These are phyloP conservation scores for Megaleporinus macrocephalus DNA, from an alignment of 2,113 vertebrate species.

Conservation along the genomic window DNA sequence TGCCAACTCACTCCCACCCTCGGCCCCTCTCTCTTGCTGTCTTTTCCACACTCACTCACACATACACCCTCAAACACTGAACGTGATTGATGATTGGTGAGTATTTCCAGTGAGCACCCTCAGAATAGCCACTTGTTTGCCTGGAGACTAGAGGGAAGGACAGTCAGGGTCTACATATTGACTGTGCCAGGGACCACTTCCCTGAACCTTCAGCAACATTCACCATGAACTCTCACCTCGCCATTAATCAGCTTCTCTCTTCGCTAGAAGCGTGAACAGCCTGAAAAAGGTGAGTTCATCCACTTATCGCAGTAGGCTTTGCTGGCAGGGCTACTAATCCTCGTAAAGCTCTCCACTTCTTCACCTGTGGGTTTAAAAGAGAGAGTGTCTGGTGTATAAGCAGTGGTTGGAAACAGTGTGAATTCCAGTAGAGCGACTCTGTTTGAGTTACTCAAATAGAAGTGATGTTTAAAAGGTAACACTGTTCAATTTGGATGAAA, in stretches of 20 bases:
- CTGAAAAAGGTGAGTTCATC: slow-evolving; percentile 27
- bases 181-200: slow-evolving; percentile 46
- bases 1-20: background rate
- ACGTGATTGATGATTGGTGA: slow-evolving; percentile 61
- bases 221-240: background rate
- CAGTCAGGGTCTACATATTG: slow-evolving; percentile 23
- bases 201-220: slow-evolving; percentile 14
- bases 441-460: too few relatives aligned
- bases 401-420: background rate
- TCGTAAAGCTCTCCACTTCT: background rate
- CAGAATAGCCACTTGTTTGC: slow-evolving; percentile 73
- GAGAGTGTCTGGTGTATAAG: background rate
- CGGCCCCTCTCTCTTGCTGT: background rate
- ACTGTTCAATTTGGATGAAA: background rate
- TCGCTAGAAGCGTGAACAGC: background rate
- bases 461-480: too few relatives aligned
- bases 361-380: background rate
- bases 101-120: slow-evolving; percentile 69
- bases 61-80: slow-evolving; percentile 21
- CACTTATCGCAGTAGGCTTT: background rate
- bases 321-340: background rate
- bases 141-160: slow-evolving; percentile 62
- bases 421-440: too few relatives aligned
- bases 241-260: background rate
- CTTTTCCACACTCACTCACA: slow-evolving; percentile 26